Evolutionary conservation across 37 sponge, comb jelly and placozoan species (phyloP), one percentile per base, ranked within the genome.

Genomic region (Halichondria panicea): DNA sequence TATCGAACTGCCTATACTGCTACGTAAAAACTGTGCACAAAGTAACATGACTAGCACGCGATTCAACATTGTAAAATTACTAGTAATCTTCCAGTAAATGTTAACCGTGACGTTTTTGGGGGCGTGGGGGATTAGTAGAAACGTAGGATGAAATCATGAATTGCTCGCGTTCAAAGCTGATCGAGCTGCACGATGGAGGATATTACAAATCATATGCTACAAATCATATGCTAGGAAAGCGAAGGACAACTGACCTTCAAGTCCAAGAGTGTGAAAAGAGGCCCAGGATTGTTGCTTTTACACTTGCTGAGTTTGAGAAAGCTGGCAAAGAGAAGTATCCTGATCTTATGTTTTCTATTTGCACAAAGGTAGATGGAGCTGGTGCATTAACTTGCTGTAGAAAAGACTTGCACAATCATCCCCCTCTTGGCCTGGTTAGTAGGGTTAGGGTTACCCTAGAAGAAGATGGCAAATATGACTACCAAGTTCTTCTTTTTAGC

Each of bases 381-480:
- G 22, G 66, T 36, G 36, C 22, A 64, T 35, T 64, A 22, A 64
- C 66, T 30, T 64, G 66, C 35, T 64, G 59, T 32, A 44, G 35
- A 44, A 70, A 30, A 28, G 71, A 70, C 4, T 8, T 70, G 30
- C 52, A 70, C 42, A 43, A 75, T 75, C 76, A 75, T 40, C 76
- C 76, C 24, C 78, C 78, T 2, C 40, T 65, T 4, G 78, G 78
- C 37, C 12, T 63, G n/a, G 54, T 63, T 62, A 64, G 55, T 27
- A 25, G 67, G 19, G 55, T 77, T 28, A 43, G 45, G 12, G 53
- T 79, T 18, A 37, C 38, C 5, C 2, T 79, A 31, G 38, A 79
- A 37, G 27, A 78, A 34, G 68, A 48, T 41, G 70, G 80, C 37
- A 56, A 34, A 15, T 79, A 70, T 39, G 50, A 53, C 15, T 54